Evolutionary conservation across 2,797 vertebrate species (phyloP), one percentile per base, ranked within the genome.

Genomic region (Lithobates pipiens): DNA sequence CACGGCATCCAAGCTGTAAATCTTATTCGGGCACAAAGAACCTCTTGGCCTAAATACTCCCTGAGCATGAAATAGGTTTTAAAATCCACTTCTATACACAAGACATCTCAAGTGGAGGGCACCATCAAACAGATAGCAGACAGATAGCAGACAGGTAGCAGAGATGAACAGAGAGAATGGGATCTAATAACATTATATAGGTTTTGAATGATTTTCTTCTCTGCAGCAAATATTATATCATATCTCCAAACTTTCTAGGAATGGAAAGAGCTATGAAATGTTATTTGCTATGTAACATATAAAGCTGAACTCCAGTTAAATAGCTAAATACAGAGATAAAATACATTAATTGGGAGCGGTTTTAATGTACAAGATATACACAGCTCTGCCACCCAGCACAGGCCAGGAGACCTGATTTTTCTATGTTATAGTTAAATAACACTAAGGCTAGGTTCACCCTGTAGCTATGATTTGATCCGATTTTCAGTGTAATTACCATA

Each of bases 31-130:
- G 72, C 42, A 32, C 13, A 65, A 46, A 74, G 70, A 73, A 82
- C 50, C 46, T 65, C 42, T 39, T 67, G 36, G 68, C 83, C 76
- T 85, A 68, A 75, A 68, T 85, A 80, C 18, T 85, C 29, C 39
- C 1, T n/a, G 77, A 85, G 71, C 42, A 65, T 79, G 54, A 79
- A 85, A 68, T 50, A 15, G 6, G 29, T 74, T 78, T 34, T 23
- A 15, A 63, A 77, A 44, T n/a, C n/a, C 39, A 36, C 73, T 36
- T 72, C 10, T 36, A 21, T 2, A 0, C 63, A 77, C 42, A 73
- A 36, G 74, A 18, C 36, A 2, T 46, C 16, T n/a, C 5, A 21
- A 42, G 27, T n/a, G 10, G 25, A 16, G 78, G 13, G 23, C 29
- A 34, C 10, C 50, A 11, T 29, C 21, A 70, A 65, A n/a, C 15